These are phyloP conservation scores for Balaeniceps rex DNA, from an alignment of 2,113 vertebrate genomes.

Conservation along the genomic window DNA sequence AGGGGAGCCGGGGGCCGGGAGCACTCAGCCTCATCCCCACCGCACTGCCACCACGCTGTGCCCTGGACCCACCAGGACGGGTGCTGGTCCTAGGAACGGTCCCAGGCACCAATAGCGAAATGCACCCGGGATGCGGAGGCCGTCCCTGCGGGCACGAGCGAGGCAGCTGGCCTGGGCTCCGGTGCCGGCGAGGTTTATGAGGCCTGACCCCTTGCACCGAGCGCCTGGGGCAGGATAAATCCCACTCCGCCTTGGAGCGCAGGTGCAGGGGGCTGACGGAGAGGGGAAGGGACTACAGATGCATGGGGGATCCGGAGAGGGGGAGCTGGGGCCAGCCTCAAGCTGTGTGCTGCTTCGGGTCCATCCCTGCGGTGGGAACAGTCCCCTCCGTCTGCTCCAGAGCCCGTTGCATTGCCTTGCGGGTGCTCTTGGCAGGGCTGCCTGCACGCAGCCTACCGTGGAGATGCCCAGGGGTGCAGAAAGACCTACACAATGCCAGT, in stretches of 20 bases:
- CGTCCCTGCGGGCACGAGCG: neutral
- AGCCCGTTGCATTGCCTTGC: accelerated
- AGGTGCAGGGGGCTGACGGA: neutral
- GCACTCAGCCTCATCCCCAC: neutral
- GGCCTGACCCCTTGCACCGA: constrained; percentile 3
- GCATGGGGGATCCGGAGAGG: neutral
- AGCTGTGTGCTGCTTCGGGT: neutral
- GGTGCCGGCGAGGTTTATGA: neutral
- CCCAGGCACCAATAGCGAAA: accelerated
- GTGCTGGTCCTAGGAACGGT: accelerated
- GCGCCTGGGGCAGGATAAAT: constrained; percentile 40
- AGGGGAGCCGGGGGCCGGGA: neutral
- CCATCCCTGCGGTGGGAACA: neutral
- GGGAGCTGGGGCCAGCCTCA: neutral
- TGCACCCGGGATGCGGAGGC: accelerated
- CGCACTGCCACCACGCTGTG: accelerated
- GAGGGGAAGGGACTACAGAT: constrained; percentile 13
- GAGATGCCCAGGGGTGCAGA: accelerated
- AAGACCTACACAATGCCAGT: neutral
- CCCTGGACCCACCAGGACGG: neutral
- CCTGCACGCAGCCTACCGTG: neutral
- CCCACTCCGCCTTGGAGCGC: neutral
- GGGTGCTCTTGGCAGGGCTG: neutral
- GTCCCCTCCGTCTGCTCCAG: neutral
- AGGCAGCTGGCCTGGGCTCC: neutral